A percentile compares a stretch with the other conserved stretches of the same genome.
phyloP scores from a whole-genome alignment of 2,797 vertebrate genomes.

The Sebastes minor region DNA sequence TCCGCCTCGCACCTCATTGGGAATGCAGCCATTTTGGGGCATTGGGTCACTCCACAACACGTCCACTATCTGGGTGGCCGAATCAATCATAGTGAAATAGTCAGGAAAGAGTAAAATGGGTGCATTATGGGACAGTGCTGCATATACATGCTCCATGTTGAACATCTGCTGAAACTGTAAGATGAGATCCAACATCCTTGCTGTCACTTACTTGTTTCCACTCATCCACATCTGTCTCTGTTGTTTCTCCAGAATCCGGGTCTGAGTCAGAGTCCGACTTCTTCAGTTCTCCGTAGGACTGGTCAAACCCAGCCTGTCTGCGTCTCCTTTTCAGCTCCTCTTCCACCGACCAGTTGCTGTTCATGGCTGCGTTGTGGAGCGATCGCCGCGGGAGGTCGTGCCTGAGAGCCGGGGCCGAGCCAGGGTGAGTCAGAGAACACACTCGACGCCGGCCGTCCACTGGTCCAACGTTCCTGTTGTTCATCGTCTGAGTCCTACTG shows the following conservation, averaged over 20 bases:
- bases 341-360: constrained; percentile 74
- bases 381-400: constrained; percentile 62
- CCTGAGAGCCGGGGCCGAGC: not conserved
- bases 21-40: constrained; percentile 88
- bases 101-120: too few species aligned
- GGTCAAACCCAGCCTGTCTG: constrained; percentile 75
- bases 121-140: not conserved
- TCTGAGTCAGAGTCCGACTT: constrained; percentile 52
- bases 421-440: constrained; percentile 63
- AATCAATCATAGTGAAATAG: not conserved
- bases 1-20: constrained; percentile 88
- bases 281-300: constrained; percentile 42
- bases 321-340: constrained; percentile 83
- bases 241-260: constrained; percentile 54
- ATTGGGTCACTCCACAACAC: constrained; percentile 94
- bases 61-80: constrained; percentile 84
- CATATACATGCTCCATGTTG: not conserved
- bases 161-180: not conserved
- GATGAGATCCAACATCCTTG: not conserved
- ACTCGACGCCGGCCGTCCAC: constrained; percentile 57
- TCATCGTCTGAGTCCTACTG: not conserved
- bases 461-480: not conserved
- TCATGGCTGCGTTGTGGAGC: constrained; percentile 46
- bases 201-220: constrained; percentile 68
- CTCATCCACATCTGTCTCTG: constrained; percentile 81